A percentile compares a stretch with the other conserved stretches of the same genome.
Conservation (phyloP, 2,888 invertebrate species). For the Rhynchonema sp. region DNA sequence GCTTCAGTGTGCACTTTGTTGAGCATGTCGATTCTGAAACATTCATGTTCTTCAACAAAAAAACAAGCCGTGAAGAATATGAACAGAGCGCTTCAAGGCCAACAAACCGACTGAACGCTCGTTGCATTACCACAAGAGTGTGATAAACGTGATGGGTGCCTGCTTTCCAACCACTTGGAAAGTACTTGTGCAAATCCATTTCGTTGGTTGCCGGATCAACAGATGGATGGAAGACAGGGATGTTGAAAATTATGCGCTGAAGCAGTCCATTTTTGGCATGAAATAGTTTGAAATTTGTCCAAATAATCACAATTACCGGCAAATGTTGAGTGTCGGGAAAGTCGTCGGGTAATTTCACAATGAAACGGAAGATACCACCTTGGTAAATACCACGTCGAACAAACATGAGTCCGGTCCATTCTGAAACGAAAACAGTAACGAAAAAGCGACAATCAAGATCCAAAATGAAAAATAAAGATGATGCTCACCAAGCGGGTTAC, state of each 20-base stretch:
- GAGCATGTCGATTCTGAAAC: background rate
- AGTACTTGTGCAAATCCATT: slow-evolving; percentile 43
- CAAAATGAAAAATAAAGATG: background rate
- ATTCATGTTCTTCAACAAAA: no score
- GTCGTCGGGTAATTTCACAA: slow-evolving; percentile 57
- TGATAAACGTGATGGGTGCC: slow-evolving; percentile 70
- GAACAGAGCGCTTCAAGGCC: no score
- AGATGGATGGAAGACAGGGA: slow-evolving; percentile 65
- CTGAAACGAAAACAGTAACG: slow-evolving; percentile 36
- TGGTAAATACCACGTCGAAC: slow-evolving; percentile 65
- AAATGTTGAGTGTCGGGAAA: slow-evolving; percentile 69
- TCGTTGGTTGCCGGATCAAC: slow-evolving; percentile 42
- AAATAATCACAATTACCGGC: slow-evolving; percentile 18
- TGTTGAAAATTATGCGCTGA: slow-evolving; percentile 61
- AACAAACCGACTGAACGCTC: slow-evolving; percentile 61
- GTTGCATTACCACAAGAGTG: slow-evolving; percentile 59
- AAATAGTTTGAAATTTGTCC: background rate
- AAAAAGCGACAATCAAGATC: background rate
- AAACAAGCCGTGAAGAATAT: no score
- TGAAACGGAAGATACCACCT: slow-evolving; percentile 72
- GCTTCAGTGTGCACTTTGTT: background rate
- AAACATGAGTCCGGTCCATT: slow-evolving; percentile 76
- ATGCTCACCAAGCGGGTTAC: background rate
- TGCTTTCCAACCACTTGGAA: slow-evolving; percentile 30
- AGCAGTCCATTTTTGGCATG: background rate